A percentile compares a stretch with the other conserved stretches of the same genome.
These are phyloP conservation scores for Lasioglossum lativentre DNA, from an alignment of 2,888 invertebrate genomes.

Conservation along the genomic window DNA sequence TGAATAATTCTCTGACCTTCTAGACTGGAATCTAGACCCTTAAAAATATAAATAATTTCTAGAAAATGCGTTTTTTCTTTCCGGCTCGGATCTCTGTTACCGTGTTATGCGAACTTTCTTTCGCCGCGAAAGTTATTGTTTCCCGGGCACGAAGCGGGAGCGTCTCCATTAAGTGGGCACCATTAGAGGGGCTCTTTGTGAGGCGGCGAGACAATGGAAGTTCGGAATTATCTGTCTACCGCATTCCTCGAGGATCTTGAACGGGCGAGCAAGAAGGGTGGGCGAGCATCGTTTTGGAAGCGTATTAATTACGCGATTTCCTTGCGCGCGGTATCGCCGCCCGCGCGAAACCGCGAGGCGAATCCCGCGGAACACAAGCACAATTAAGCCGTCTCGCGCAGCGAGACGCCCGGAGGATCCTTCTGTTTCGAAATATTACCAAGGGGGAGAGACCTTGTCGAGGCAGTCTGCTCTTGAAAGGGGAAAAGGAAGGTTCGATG, in stretches of 20 bases:
- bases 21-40: no score
- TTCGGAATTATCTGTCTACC: constrained; percentile 45
- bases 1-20: background rate
- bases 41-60: background rate
- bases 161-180: background rate
- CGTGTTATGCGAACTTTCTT: background rate
- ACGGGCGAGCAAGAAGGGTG: background rate
- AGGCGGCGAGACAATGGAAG: constrained; percentile 4
- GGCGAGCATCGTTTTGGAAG: constrained; percentile 44
- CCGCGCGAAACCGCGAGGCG: constrained; percentile 55
- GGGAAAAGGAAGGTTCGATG: background rate
- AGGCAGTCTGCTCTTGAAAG: constrained; percentile 3
- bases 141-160: background rate
- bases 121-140: background rate
- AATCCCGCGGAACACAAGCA: constrained; percentile 64
- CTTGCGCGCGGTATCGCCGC: constrained; percentile 36
- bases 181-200: constrained; percentile 28
- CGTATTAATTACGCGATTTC: constrained; percentile 69
- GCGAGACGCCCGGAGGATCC: constrained; percentile 23
- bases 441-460: background rate
- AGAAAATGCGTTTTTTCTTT: background rate
- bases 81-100: background rate
- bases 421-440: constrained; percentile 40
- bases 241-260: constrained; percentile 30
- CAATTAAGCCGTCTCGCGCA: constrained; percentile 66